Percentiles rank a stretch among this genome's conserved stretches.
Evolutionary conservation across 2,888 invertebrate genomes (phyloP).

Genomic region (Exocentrus adspersus): DNA sequence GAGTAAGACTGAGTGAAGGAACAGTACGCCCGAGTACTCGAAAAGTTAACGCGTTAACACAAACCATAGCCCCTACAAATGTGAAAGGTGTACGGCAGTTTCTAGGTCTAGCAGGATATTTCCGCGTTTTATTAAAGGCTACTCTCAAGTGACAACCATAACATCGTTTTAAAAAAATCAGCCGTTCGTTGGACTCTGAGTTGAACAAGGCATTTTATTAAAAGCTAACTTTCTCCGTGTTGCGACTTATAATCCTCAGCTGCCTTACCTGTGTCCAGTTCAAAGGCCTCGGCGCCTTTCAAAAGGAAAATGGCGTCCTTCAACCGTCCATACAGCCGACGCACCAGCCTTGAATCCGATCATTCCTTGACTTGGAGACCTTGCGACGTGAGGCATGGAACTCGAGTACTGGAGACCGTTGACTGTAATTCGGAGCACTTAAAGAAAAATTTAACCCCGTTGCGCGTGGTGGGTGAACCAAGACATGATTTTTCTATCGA

Average conservation of each 20-base stretch:
- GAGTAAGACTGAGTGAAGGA: conserved; percentile 34
- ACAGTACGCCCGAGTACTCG: conserved; percentile 32
- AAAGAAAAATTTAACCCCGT: conserved; percentile 21
- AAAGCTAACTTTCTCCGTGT: not conserved
- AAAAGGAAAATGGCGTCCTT: conserved; percentile 15
- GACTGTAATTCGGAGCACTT: conserved; percentile 46
- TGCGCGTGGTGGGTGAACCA: conserved; percentile 22
- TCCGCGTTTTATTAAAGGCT: not conserved
- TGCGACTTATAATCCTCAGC: not conserved
- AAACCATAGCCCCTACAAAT: conserved; percentile 13
- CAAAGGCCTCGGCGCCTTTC: not conserved
- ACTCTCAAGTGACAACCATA: not conserved
- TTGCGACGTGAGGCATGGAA: conserved; percentile 36
- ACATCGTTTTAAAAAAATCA: conserved; percentile 3
- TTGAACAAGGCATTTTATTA: not conserved
- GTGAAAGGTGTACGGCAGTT: conserved; percentile 2
- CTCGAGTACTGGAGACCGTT: conserved; percentile 40
- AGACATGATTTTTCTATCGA: conserved; percentile 15
- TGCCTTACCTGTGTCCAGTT: not conserved
- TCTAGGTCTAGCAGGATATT: conserved; percentile 2
- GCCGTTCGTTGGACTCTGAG: conserved; percentile 2
- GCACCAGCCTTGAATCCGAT: conserved; percentile 40
- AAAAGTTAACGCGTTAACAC: conserved; percentile 39
- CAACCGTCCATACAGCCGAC: conserved; percentile 37
- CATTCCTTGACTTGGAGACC: conserved; percentile 45